phyloP scores from a whole-genome alignment of 2,888 invertebrate genomes.

The Furcula furcula region DNA sequence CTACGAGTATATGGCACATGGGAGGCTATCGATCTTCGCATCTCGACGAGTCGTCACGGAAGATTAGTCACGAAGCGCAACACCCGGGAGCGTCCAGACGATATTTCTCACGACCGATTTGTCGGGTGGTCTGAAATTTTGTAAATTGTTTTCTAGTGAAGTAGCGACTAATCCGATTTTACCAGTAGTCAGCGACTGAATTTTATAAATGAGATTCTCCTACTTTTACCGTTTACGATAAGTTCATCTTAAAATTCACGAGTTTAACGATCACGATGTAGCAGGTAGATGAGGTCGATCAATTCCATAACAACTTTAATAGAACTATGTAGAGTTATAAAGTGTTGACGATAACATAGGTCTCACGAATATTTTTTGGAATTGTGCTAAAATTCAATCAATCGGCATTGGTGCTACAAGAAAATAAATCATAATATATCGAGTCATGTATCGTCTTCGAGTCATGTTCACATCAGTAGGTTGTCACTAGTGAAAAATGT shows the following conservation, averaged over 20 bases:
- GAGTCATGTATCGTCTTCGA: constrained; percentile 45
- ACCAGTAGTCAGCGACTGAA: constrained; percentile 78
- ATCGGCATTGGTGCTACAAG: constrained; percentile 74
- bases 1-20: constrained; percentile 77
- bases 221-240: constrained; percentile 67
- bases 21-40: constrained; percentile 61
- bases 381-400: constrained; percentile 53
- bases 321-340: constrained; percentile 61
- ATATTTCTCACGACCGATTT: constrained; percentile 39
- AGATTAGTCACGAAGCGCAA: constrained; percentile 56
- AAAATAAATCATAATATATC: constrained; percentile 46
- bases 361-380: constrained; percentile 56
- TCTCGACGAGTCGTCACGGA: constrained; percentile 26
- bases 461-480: constrained; percentile 59
- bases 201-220: constrained; percentile 71
- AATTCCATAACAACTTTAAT: constrained; percentile 55
- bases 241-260: constrained; percentile 65
- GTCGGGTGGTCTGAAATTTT: constrained; percentile 60
- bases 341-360: constrained; percentile 60
- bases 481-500: constrained; percentile 60
- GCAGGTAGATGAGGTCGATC: constrained; percentile 48
- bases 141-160: constrained; percentile 73
- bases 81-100: constrained; percentile 52
- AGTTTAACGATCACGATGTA: constrained; percentile 49
- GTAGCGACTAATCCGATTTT: constrained; percentile 69